Conservation (phyloP, 2,888 invertebrate genomes). For the Zygothrica quintamaculata region DNA sequence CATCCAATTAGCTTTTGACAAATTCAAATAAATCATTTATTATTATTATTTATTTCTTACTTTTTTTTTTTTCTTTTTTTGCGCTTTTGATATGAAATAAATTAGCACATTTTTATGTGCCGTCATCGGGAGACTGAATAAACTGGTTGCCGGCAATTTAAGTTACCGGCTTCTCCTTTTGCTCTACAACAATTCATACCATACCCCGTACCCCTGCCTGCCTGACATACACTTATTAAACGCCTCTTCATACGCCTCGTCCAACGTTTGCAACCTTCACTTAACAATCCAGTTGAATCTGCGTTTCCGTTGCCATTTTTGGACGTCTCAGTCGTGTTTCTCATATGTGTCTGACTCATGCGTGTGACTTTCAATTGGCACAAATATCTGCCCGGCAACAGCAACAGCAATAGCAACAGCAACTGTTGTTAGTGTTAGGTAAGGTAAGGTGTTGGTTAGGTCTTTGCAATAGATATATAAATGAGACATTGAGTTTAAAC, state of each 20-base stretch:
- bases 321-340: slow-evolving; percentile 19
- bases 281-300: not conserved
- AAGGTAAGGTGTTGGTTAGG: not conserved
- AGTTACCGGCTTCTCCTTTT: slow-evolving; percentile 38
- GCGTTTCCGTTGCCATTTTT: slow-evolving; percentile 26
- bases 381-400: slow-evolving; percentile 69
- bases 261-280: not conserved
- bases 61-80: too few relatives aligned
- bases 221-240: too few relatives aligned
- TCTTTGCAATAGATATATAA: slow-evolving; percentile 4
- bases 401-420: slow-evolving; percentile 38
- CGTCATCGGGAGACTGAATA: slow-evolving; percentile 40
- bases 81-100: slow-evolving; percentile 38
- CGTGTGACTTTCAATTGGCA: slow-evolving; percentile 70
- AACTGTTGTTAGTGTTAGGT: slow-evolving; percentile 13
- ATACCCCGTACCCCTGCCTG: not conserved
- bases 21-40: slow-evolving; percentile 69
- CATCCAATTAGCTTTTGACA: slow-evolving; percentile 61
- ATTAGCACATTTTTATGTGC: slow-evolving; percentile 59
- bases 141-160: slow-evolving; percentile 68
- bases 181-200: too few relatives aligned
- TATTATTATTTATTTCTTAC: too few relatives aligned
- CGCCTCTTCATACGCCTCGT: too few relatives aligned
- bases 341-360: slow-evolving; percentile 63
- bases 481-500: too few relatives aligned